Conservation (phyloP, 2,113 vertebrate species). For the Paralichthys olivaceus region DNA sequence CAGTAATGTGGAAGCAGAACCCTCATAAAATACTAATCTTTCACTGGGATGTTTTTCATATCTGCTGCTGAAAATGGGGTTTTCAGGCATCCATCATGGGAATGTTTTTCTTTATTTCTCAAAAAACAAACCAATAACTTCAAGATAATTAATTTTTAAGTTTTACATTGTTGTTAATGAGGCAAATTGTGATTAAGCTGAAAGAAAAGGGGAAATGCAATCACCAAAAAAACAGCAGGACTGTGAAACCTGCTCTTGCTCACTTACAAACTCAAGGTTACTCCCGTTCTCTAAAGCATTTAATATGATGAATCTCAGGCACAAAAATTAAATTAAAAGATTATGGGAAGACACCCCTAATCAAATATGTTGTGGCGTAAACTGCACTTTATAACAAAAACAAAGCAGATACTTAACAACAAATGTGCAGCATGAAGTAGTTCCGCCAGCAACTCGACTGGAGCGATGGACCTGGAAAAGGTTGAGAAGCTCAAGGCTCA, state of each 20-base stretch:
- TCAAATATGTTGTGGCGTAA: too few species aligned
- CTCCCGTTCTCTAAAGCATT: not conserved
- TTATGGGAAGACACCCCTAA: not conserved
- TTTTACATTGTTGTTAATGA: conserved; percentile 14
- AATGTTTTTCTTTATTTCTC: conserved; percentile 25
- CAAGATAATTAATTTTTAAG: not conserved
- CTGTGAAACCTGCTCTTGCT: too few species aligned
- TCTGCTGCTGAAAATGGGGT: conserved; percentile 32
- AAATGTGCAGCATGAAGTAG: not conserved
- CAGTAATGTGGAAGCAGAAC: conserved; percentile 11
- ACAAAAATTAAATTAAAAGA: not conserved
- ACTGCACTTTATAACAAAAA: not conserved
- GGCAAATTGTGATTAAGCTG: not conserved
- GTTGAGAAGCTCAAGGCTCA: conserved; percentile 14
- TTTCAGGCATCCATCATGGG: conserved; percentile 43
- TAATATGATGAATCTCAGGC: not conserved
- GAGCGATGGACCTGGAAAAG: conserved; percentile 13
- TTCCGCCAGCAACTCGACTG: too few species aligned
- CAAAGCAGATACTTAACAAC: not conserved
- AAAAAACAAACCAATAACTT: conserved; percentile 10
- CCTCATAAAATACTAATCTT: conserved; percentile 75
- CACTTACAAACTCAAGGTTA: not conserved
- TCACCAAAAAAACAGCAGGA: not conserved
- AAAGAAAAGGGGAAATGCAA: not conserved
- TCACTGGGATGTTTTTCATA: conserved; percentile 36